Conservation (phyloP, 2,888 invertebrate genomes). For the Orchesellides sinensis region DNA sequence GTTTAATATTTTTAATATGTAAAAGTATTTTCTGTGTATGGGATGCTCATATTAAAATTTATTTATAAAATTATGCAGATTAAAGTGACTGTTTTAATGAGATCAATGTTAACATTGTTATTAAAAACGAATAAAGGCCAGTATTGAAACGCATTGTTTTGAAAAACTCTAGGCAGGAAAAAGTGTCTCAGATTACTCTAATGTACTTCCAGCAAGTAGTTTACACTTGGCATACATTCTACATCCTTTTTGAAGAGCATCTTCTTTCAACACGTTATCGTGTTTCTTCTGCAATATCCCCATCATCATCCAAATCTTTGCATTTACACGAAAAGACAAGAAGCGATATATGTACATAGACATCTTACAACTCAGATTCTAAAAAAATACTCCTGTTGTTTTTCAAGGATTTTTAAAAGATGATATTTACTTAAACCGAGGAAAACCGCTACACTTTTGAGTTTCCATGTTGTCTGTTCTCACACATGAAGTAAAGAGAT, state of each 20-base stretch:
- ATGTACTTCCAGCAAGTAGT: neutral
- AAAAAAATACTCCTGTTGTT: neutral
- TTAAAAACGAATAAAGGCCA: conserved; percentile 8
- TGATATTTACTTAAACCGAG: neutral
- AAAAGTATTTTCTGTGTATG: too few relatives aligned
- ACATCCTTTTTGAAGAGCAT: too few relatives aligned
- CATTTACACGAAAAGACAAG: neutral
- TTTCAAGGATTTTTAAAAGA: neutral
- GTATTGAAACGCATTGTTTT: neutral
- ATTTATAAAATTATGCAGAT: neutral
- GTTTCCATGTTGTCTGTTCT: conserved; percentile 26
- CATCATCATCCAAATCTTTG: neutral
- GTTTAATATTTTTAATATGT: too few relatives aligned
- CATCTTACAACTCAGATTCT: neutral
- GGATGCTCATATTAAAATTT: too few relatives aligned
- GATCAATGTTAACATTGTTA: neutral
- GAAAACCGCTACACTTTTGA: conserved; percentile 15
- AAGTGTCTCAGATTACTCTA: conserved; percentile 70
- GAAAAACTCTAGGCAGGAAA: conserved; percentile 71
- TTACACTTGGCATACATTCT: too few relatives aligned
- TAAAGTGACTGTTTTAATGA: neutral
- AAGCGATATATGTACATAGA: neutral
- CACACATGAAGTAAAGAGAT: conserved; percentile 52
- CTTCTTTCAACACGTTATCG: neutral
- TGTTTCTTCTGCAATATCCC: neutral